Percentiles rank a stretch among this genome's conserved stretches.
These are phyloP conservation scores for Stigmatopora argus DNA, from an alignment of 2,113 vertebrate genomes.

Conservation along the genomic window DNA sequence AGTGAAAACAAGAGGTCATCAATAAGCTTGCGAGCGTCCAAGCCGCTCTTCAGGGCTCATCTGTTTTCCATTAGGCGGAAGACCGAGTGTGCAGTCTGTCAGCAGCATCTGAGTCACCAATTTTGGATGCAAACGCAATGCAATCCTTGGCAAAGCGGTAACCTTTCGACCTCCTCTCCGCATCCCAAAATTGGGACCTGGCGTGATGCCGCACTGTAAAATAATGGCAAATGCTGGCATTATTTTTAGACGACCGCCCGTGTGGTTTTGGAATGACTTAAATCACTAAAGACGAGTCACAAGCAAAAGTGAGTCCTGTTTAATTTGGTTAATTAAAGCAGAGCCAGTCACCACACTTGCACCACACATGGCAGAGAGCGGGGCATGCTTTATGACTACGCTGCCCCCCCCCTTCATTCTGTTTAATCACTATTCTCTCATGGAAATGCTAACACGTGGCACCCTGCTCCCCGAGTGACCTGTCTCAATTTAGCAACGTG, in stretches of 20 bases:
- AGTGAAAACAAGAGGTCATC: conserved; percentile 64
- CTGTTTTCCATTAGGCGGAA: conserved; percentile 62
- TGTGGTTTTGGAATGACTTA: conserved; percentile 55
- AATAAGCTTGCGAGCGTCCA: conserved; percentile 40
- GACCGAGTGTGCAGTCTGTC: conserved; percentile 57
- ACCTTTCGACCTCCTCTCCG: conserved; percentile 31
- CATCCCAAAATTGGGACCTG: conserved; percentile 19
- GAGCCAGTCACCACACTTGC: conserved; percentile 46
- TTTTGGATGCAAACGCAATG: conserved; percentile 49
- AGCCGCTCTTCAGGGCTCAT: conserved; percentile 62
- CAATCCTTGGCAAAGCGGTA: conserved; percentile 9
- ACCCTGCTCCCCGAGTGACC: conserved; percentile 1
- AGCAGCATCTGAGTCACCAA: conserved; percentile 57
- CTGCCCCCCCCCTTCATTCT: background rate
- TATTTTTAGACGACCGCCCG: conserved; percentile 46
- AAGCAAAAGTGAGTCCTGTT: conserved; percentile 45
- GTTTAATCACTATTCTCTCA: conserved; percentile 4
- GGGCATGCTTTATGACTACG: conserved; percentile 3
- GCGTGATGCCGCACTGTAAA: conserved; percentile 26
- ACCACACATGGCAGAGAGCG: conserved; percentile 36
- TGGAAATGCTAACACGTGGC: conserved; percentile 12
- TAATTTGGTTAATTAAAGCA: conserved; percentile 61
- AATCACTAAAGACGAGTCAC: conserved; percentile 49
- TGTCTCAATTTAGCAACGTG: conserved; percentile 22
- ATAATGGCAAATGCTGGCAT: conserved; percentile 33